Conservation (phyloP, 2,797 vertebrate genomes). For the Acestrorhynchus altus region DNA sequence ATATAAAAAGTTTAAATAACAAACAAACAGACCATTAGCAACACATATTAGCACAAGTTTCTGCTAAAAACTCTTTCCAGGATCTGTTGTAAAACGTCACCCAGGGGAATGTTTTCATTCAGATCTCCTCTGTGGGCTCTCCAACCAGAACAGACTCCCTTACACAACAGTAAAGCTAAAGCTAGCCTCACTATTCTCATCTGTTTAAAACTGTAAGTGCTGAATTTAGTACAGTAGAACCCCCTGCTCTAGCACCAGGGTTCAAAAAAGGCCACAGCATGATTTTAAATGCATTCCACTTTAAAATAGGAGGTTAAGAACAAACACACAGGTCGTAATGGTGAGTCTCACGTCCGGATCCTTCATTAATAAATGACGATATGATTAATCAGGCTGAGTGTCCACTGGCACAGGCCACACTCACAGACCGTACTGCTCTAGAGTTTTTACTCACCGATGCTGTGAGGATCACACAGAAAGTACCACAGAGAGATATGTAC, state of each 20-base stretch:
- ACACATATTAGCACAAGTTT: slow-evolving; percentile 50
- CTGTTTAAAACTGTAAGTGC: neutral
- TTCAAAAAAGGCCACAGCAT: slow-evolving; percentile 38
- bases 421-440: slow-evolving; percentile 12
- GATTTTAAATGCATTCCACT: neutral
- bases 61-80: slow-evolving; percentile 37
- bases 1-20: slow-evolving; percentile 71
- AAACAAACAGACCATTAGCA: slow-evolving; percentile 63
- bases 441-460: neutral
- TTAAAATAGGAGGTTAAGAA: neutral
- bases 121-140: neutral
- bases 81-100: neutral
- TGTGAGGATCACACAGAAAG: slow-evolving; percentile 27
- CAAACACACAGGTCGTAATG: too few relatives aligned
- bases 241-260: neutral
- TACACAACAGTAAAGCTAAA: neutral
- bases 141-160: neutral
- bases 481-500: slow-evolving; percentile 29
- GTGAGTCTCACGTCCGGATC: neutral
- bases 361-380: neutral
- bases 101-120: neutral
- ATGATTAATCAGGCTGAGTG: neutral
- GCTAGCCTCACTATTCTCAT: neutral
- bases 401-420: neutral
- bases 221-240: neutral